Evolutionary conservation across 2,797 vertebrate genomes (phyloP).

Genomic region (Steatocranus sp.): DNA sequence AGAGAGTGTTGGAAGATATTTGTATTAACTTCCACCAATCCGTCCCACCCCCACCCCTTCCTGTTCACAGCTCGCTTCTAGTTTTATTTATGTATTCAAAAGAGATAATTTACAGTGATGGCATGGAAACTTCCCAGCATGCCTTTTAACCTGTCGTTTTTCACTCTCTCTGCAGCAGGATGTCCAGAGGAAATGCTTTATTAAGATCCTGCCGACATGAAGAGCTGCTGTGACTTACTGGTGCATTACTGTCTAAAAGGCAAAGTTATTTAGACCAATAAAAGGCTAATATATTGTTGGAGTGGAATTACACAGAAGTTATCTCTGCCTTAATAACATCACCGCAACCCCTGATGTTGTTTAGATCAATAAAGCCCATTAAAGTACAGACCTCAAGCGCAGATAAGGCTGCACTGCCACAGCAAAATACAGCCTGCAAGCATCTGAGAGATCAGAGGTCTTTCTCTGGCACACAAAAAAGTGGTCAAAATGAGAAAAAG

Average conservation of each 20-base stretch:
- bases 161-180: constrained; percentile 70
- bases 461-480: constrained; percentile 61
- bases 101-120: constrained; percentile 67
- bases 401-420: constrained; percentile 63
- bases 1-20: not conserved
- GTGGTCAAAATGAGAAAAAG: constrained; percentile 32
- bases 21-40: constrained; percentile 8
- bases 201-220: constrained; percentile 78
- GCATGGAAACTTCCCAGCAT: constrained; percentile 74
- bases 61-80: constrained; percentile 39
- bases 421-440: constrained; percentile 58
- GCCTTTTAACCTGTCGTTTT: constrained; percentile 73
- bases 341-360: constrained; percentile 78
- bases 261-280: constrained; percentile 84
- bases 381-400: constrained; percentile 76
- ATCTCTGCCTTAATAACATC: constrained; percentile 81
- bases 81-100: constrained; percentile 68
- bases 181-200: constrained; percentile 80
- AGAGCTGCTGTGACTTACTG: constrained; percentile 77
- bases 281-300: constrained; percentile 81
- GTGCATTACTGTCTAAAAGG: constrained; percentile 83
- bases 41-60: not conserved
- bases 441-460: constrained; percentile 51
- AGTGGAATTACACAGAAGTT: constrained; percentile 83
- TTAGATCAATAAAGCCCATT: constrained; percentile 85